These are phyloP conservation scores for Ascidia mentula DNA, from an alignment of 23 tunicate species.

Conservation along the genomic window DNA sequence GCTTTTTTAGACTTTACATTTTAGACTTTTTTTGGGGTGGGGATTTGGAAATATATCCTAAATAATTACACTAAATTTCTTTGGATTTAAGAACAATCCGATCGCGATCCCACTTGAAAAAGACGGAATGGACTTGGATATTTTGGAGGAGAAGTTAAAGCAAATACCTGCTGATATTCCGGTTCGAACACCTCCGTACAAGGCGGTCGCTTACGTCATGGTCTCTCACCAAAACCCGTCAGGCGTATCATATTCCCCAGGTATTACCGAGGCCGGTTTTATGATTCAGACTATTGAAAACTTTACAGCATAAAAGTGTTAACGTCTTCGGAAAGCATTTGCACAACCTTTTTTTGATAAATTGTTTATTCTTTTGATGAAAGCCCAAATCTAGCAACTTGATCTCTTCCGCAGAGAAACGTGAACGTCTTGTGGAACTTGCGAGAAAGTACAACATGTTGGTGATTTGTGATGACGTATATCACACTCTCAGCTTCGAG, in stretches of 20 bases:
- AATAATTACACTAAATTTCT: no score
- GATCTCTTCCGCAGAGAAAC: conserved; percentile 38
- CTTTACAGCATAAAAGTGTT: no score
- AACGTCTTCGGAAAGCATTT: no score
- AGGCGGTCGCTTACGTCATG: conserved; percentile 75
- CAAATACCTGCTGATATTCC: conserved; percentile 9
- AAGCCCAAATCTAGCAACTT: background rate
- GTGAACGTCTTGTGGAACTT: conserved; percentile 41
- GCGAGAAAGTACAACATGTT: conserved; percentile 72
- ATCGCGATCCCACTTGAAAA: conserved; percentile 31
- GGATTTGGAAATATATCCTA: no score
- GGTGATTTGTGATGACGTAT: conserved; percentile 76
- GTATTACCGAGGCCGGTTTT: no score
- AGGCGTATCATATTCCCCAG: conserved; percentile 64
- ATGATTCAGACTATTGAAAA: no score
- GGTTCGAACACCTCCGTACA: conserved; percentile 40
- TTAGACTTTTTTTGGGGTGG: no score
- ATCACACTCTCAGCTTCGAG: conserved; percentile 45
- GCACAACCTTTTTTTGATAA: no score
- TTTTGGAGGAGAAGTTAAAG: conserved; percentile 46
- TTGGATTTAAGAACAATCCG: background rate
- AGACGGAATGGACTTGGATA: conserved; percentile 52
- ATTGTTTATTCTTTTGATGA: background rate
- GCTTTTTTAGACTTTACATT: no score
- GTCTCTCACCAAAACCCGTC: conserved; percentile 83